Conservation (phyloP, 2,113 vertebrate genomes). For the Synodontis membranacea region DNA sequence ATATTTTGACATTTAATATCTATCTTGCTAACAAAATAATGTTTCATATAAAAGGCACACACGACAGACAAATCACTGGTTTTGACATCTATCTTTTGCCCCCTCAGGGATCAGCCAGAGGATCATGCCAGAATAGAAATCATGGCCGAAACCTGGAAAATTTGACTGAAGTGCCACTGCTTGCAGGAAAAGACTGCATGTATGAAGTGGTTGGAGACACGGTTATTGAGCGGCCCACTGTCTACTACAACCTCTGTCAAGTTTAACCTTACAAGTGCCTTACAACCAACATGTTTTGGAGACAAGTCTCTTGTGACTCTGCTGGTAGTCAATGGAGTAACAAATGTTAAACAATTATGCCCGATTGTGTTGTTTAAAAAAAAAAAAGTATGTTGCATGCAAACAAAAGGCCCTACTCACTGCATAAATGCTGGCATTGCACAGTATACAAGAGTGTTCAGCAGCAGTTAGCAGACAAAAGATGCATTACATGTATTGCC, state of each 20-base stretch:
- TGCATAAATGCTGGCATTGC: background rate
- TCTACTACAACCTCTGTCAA: conserved; percentile 83
- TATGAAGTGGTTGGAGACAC: conserved; percentile 67
- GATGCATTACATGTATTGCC: background rate
- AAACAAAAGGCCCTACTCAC: background rate
- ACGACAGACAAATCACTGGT: background rate
- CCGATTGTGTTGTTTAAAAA: background rate
- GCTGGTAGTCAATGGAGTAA: background rate
- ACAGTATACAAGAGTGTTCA: background rate
- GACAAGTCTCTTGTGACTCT: conserved; percentile 18
- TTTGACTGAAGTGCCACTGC: conserved; percentile 66
- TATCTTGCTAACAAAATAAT: background rate
- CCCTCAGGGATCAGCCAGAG: conserved; percentile 58
- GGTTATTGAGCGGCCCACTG: conserved; percentile 61
- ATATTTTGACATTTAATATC: background rate
- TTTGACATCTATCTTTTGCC: background rate
- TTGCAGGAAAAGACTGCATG: conserved; percentile 64
- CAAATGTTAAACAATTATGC: background rate
- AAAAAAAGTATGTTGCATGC: background rate
- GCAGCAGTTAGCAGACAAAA: background rate
- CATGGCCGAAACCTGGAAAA: conserved; percentile 49
- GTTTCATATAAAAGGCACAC: background rate
- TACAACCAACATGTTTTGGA: background rate
- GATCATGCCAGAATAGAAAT: conserved; percentile 53
- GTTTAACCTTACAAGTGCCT: conserved; percentile 63